phyloP scores from a whole-genome alignment of 2,888 invertebrate genomes.

The Acleris sparsana region DNA sequence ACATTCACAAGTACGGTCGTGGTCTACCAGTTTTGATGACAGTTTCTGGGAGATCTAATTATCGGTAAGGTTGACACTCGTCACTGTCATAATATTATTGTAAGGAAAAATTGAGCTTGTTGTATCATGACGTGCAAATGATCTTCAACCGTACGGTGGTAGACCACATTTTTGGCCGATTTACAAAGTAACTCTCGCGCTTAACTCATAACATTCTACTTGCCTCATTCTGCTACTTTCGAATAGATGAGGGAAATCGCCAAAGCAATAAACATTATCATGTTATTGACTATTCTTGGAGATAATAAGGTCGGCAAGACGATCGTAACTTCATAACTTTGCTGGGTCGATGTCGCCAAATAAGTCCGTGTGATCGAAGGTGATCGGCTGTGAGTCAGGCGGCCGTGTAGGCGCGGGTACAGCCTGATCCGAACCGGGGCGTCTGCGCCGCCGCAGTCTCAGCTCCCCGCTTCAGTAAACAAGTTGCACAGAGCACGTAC shows the following conservation, averaged over 20 bases:
- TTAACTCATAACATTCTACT: too few relatives aligned
- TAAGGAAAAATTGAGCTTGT: too few relatives aligned
- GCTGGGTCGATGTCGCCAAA: conserved; percentile 75
- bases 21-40: too few relatives aligned
- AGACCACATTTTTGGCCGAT: too few relatives aligned
- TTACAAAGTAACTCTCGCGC: too few relatives aligned
- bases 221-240: neutral
- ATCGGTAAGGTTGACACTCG: too few relatives aligned
- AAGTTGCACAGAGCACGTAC: conserved; percentile 52
- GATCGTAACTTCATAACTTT: conserved; percentile 52
- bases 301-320: conserved; percentile 39
- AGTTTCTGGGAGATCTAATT: too few relatives aligned
- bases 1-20: too few relatives aligned
- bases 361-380: conserved; percentile 79
- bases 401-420: conserved; percentile 64
- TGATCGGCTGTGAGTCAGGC: conserved; percentile 75
- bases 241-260: neutral
- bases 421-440: conserved; percentile 48
- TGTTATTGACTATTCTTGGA: conserved; percentile 34
- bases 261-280: conserved; percentile 17
- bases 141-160: too few relatives aligned
- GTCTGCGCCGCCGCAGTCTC: conserved; percentile 50
- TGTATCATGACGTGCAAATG: too few relatives aligned
- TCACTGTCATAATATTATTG: too few relatives aligned
- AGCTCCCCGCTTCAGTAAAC: conserved; percentile 59